A percentile compares a stretch with the other conserved stretches of the same genome.
These are phyloP conservation scores for Dinomys branickii DNA, from an alignment of 2,113 vertebrate genomes.

Conservation along the genomic window DNA sequence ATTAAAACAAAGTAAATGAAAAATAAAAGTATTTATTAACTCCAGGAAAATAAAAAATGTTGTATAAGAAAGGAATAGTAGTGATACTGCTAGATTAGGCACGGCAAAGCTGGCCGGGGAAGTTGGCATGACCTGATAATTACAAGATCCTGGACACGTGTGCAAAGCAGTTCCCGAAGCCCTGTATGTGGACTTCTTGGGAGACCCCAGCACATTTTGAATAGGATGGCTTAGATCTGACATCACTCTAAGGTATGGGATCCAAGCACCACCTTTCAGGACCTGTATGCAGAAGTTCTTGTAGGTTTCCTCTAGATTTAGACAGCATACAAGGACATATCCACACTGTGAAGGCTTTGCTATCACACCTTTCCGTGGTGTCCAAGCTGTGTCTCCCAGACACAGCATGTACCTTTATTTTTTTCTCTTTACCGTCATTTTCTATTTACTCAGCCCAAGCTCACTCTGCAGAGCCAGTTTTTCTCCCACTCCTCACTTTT, in stretches of 20 bases:
- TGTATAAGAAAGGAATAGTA: neutral
- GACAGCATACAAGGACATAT: neutral
- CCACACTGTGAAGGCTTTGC: neutral
- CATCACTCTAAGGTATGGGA: neutral
- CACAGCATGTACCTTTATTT: neutral
- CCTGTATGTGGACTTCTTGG: neutral
- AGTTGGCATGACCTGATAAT: neutral
- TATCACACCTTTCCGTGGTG: neutral
- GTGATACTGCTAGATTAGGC: neutral
- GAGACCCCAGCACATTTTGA: neutral
- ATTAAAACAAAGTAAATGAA: conserved; percentile 42
- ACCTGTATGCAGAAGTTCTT: neutral
- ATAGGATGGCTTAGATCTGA: neutral
- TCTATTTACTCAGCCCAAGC: neutral
- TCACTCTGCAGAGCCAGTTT: neutral
- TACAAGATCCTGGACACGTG: neutral
- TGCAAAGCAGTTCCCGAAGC: neutral
- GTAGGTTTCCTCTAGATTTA: neutral
- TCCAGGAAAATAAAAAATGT: conserved; percentile 18
- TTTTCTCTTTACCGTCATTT: neutral
- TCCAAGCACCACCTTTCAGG: neutral
- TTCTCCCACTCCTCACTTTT: neutral
- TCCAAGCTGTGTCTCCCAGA: neutral
- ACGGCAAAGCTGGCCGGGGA: neutral
- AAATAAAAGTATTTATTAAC: conserved; percentile 36